Percentiles rank a stretch among this genome's conserved stretches.
Conservation (phyloP, 2,888 invertebrate species). For the Drosophila kanekoi region DNA sequence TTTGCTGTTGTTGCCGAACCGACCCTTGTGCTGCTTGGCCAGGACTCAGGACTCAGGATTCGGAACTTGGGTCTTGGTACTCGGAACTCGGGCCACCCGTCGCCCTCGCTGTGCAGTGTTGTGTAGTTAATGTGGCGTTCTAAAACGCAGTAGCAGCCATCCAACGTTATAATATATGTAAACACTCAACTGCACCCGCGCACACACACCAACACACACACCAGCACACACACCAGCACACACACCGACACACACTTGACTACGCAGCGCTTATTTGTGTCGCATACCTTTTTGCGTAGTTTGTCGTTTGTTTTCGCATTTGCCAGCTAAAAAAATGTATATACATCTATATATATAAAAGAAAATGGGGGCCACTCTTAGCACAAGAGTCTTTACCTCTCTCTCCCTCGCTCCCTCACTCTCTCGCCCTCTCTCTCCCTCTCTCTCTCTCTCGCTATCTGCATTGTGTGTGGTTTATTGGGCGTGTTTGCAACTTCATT, state of each 20-base stretch:
- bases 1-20: not conserved
- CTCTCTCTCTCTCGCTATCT: not conserved
- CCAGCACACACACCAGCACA: conserved; percentile 7
- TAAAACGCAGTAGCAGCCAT: conserved; percentile 71
- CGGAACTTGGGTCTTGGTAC: conserved; percentile 1
- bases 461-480: conserved; percentile 11
- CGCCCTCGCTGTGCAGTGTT: conserved; percentile 67
- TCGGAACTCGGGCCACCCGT: conserved; percentile 14
- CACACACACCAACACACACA: conserved; percentile 13
- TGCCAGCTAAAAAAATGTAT: conserved; percentile 37
- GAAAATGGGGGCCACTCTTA: conserved; percentile 12
- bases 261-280: conserved; percentile 67
- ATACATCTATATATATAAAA: not conserved
- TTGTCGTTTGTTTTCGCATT: conserved; percentile 75
- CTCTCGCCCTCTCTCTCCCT: too few species aligned
- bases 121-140: conserved; percentile 78
- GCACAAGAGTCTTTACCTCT: conserved; percentile 7
- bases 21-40: conserved; percentile 12
- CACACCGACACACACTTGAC: conserved; percentile 27
- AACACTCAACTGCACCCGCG: conserved; percentile 68
- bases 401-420: not conserved
- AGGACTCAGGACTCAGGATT: not conserved
- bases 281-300: conserved; percentile 76
- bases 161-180: conserved; percentile 69
- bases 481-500: conserved; percentile 47